These are phyloP conservation scores for Melinopterus prodromus DNA, from an alignment of 2,888 invertebrate genomes.

Conservation along the genomic window DNA sequence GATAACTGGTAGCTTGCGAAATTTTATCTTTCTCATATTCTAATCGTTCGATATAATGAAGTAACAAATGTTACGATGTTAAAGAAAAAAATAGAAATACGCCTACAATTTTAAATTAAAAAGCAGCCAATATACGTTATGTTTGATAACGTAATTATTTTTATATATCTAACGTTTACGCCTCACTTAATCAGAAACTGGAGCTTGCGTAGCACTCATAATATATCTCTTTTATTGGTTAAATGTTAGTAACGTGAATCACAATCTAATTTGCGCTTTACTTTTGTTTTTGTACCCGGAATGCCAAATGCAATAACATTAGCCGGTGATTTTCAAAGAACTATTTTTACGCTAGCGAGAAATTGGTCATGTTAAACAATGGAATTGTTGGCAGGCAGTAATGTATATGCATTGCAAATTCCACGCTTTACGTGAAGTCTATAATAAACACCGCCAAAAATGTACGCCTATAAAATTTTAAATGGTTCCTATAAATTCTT, in stretches of 20 bases:
- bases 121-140: no score
- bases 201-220: no score
- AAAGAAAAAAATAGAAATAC: not conserved
- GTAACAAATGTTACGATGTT: not conserved
- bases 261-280: not conserved
- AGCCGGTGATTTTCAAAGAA: not conserved
- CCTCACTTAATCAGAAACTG: no score
- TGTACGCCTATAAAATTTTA: not conserved
- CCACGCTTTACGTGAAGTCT: not conserved
- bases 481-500: not conserved
- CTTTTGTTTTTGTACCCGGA: not conserved
- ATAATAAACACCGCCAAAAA: not conserved
- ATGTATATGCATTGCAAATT: not conserved
- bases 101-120: not conserved
- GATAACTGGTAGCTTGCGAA: not conserved
- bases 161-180: no score
- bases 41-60: not conserved
- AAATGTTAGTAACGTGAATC: no score
- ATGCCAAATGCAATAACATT: not conserved
- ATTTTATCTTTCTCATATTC: not conserved
- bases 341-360: not conserved
- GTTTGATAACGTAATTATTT: no score
- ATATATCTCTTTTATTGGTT: no score
- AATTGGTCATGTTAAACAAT: not conserved
- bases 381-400: not conserved